Conservation (phyloP, 2,888 invertebrate species). For the Salpingus planirostris region DNA sequence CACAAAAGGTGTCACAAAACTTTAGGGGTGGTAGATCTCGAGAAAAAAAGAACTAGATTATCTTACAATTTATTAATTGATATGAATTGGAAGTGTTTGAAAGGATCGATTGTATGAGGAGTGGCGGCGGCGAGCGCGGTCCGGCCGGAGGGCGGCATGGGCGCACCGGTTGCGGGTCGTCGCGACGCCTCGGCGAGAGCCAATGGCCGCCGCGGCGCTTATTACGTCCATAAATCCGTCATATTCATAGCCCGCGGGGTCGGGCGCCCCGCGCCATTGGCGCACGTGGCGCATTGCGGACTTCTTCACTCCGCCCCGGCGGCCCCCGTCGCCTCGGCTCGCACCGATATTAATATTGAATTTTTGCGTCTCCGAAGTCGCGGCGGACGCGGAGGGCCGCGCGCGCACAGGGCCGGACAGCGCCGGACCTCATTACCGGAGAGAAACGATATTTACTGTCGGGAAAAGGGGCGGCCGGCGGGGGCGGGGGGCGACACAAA, state of each 20-base stretch:
- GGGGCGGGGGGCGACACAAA: conserved; percentile 18
- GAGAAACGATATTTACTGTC: conserved; percentile 38
- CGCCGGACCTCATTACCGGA: conserved; percentile 36
- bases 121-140: not conserved
- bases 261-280: conserved; percentile 29
- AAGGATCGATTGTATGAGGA: no score
- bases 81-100: no score
- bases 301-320: conserved; percentile 32
- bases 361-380: conserved; percentile 55
- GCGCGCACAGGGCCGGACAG: conserved; percentile 33
- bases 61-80: no score
- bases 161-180: not conserved
- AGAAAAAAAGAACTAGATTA: no score
- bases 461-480: conserved; percentile 21
- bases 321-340: conserved; percentile 29
- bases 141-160: not conserved
- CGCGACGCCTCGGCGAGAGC: conserved; percentile 35
- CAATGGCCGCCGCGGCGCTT: conserved; percentile 60
- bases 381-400: conserved; percentile 34
- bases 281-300: conserved; percentile 35
- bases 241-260: conserved; percentile 40
- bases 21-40: no score
- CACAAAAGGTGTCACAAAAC: no score
- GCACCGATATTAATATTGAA: conserved; percentile 75
- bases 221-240: conserved; percentile 74